Percentiles rank a stretch among this genome's conserved stretches.
Conservation (phyloP, 2,113 vertebrate species). For the Lichenostomus cassidix region DNA sequence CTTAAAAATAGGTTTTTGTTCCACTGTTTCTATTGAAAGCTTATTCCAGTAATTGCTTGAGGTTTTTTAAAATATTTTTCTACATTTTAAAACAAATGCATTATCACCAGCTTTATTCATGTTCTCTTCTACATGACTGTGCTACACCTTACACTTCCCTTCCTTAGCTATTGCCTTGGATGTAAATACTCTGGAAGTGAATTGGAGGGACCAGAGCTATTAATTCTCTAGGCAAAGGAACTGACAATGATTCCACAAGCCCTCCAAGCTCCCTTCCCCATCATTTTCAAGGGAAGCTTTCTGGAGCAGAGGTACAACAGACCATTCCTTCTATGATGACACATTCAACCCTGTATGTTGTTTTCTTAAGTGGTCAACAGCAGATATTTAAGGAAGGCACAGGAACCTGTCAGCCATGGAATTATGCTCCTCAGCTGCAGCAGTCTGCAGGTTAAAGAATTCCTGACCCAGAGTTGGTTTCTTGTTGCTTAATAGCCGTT, state of each 20-base stretch:
- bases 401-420: neutral
- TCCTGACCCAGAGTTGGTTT: neutral
- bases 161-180: neutral
- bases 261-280: fast-evolving
- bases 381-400: neutral
- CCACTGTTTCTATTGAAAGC: neutral
- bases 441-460: neutral
- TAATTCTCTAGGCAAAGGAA: neutral
- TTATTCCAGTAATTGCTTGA: neutral
- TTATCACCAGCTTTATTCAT: neutral
- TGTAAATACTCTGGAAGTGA: neutral
- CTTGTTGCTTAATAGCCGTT: neutral
- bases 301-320: too few relatives aligned
- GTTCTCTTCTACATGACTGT: neutral
- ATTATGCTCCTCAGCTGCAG: neutral
- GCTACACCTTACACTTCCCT: neutral
- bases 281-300: neutral
- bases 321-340: neutral
- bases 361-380: neutral
- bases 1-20: neutral
- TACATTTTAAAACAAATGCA: neutral
- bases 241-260: neutral
- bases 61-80: neutral
- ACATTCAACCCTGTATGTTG: neutral
- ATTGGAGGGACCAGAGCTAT: neutral